These are phyloP conservation scores for Drosophila kanekoi DNA, from an alignment of 2,888 invertebrate genomes.

Conservation along the genomic window DNA sequence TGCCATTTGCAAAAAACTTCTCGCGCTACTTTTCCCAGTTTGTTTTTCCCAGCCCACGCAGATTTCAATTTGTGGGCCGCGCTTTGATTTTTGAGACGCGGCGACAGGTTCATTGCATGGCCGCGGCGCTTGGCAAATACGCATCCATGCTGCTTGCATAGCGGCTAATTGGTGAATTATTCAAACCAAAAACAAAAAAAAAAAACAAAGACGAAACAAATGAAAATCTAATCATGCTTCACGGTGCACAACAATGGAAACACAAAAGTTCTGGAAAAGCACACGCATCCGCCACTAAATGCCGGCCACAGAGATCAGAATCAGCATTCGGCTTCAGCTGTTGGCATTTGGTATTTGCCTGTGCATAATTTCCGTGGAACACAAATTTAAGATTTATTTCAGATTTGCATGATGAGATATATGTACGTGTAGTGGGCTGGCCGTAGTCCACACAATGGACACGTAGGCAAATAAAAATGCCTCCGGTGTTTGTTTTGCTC, in stretches of 20 bases:
- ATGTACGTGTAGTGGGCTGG: conserved; percentile 19
- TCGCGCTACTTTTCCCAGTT: conserved; percentile 52
- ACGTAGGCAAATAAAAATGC: conserved; percentile 80
- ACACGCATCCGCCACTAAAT: conserved; percentile 13
- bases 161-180: conserved; percentile 71
- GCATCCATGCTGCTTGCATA: conserved; percentile 42
- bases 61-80: conserved; percentile 53
- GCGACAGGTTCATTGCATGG: conserved; percentile 56
- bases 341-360: conserved; percentile 37
- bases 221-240: conserved; percentile 41
- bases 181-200: conserved; percentile 31
- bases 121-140: conserved; percentile 32
- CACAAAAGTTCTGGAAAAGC: conserved; percentile 17
- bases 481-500: conserved; percentile 50
- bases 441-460: conserved; percentile 50
- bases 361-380: conserved; percentile 76
- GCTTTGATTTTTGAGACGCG: conserved; percentile 55
- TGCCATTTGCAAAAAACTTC: conserved; percentile 61
- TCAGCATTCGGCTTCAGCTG: conserved; percentile 40
- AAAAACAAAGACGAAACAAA: neutral
- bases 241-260: conserved; percentile 41
- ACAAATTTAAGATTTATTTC: conserved; percentile 76
- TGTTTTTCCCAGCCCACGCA: conserved; percentile 27
- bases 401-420: conserved; percentile 78
- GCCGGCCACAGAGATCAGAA: conserved; percentile 23